A percentile compares a stretch with the other conserved stretches of the same genome.
These are phyloP conservation scores for Pachypeltis micranthus DNA, from an alignment of 1,140 invertebrate genomes.

Conservation along the genomic window DNA sequence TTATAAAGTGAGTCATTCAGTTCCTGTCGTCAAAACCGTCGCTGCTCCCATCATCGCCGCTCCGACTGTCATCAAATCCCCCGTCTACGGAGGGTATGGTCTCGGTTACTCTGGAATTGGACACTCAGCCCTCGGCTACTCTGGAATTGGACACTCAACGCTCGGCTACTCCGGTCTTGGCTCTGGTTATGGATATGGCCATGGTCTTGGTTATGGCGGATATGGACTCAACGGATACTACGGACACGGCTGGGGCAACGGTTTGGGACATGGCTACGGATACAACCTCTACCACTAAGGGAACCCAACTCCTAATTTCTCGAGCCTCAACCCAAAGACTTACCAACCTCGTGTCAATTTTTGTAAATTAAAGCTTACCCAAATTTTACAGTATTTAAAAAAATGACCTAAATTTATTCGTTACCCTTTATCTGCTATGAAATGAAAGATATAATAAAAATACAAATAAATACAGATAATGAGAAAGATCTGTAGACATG, in stretches of 20 bases:
- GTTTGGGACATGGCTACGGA: constrained; percentile 2
- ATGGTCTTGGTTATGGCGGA: constrained; percentile 7
- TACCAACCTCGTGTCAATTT: too few species aligned
- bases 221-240: neutral
- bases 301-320: too few species aligned
- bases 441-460: too few species aligned
- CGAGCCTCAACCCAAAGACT: too few species aligned
- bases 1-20: constrained; percentile 7
- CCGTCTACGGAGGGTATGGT: neutral
- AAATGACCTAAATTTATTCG: too few species aligned
- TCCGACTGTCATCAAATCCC: neutral
- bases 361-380: too few species aligned
- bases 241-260: neutral
- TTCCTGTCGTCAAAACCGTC: constrained; percentile 6
- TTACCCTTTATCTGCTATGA: too few species aligned
- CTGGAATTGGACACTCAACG: neutral
- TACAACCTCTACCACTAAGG: neutral
- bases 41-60: neutral
- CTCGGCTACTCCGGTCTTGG: neutral
- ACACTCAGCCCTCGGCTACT: neutral
- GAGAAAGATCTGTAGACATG: too few species aligned
- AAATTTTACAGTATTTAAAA: too few species aligned
- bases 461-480: too few species aligned
- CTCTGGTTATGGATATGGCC: neutral
- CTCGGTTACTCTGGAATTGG: neutral